These are phyloP conservation scores for Philereme transversata DNA, from an alignment of 2,888 invertebrate genomes.

Conservation along the genomic window DNA sequence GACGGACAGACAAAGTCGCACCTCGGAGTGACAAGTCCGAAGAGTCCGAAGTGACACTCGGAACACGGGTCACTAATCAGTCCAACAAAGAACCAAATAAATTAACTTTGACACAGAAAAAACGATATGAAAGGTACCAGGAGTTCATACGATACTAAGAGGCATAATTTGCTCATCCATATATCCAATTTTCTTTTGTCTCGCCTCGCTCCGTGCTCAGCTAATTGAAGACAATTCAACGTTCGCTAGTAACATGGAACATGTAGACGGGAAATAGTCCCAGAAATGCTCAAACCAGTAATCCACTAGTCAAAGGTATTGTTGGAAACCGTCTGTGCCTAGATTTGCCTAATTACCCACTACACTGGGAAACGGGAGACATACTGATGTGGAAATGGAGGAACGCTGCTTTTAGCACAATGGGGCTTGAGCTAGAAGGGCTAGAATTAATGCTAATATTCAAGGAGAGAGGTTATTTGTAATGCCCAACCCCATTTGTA, in stretches of 20 bases:
- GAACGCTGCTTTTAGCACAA: background rate
- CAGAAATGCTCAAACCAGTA: constrained; percentile 46
- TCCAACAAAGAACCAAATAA: too few relatives aligned
- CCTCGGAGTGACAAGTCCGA: too few relatives aligned
- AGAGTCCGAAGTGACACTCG: too few relatives aligned
- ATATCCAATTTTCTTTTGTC: constrained; percentile 17
- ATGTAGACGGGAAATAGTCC: constrained; percentile 35
- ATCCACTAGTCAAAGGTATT: constrained; percentile 64
- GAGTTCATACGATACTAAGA: constrained; percentile 1
- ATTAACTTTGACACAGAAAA: background rate
- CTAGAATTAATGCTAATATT: too few relatives aligned
- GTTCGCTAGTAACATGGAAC: constrained; percentile 14
- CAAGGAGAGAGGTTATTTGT: too few relatives aligned
- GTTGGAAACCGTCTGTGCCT: constrained; percentile 53
- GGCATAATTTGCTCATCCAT: background rate
- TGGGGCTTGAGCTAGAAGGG: too few relatives aligned
- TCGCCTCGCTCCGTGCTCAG: constrained; percentile 8
- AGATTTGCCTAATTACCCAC: constrained; percentile 65
- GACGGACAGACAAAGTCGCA: too few relatives aligned
- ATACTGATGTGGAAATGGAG: constrained; percentile 22
- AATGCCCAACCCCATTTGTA: too few relatives aligned
- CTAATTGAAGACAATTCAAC: constrained; percentile 22
- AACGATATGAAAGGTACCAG: background rate
- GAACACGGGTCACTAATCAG: too few relatives aligned
- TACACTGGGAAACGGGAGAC: constrained; percentile 40